A percentile compares a stretch with the other conserved stretches of the same genome.
Conservation (phyloP, 2,113 vertebrate genomes). For the Probosciger aterrimus region DNA sequence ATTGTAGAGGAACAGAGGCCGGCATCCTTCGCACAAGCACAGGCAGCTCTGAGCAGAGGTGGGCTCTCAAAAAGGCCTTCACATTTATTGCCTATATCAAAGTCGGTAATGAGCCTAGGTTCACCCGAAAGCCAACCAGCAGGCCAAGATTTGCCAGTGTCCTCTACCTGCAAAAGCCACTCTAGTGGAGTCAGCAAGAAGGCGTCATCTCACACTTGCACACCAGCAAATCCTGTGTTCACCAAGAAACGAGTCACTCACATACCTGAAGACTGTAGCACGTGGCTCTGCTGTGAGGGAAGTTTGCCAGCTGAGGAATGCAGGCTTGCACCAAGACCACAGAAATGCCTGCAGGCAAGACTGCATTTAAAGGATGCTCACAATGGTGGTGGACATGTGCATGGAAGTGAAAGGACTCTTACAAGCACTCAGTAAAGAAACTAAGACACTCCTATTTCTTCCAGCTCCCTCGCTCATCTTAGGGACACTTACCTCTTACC, state of each 20-base stretch:
- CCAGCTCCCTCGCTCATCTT: neutral
- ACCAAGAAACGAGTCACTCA: neutral
- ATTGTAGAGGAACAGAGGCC: neutral
- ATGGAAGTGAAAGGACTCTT: neutral
- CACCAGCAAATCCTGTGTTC: neutral
- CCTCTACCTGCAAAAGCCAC: neutral
- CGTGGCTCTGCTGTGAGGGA: fast-evolving
- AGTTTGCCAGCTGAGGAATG: neutral
- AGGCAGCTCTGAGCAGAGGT: neutral
- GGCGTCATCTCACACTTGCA: neutral
- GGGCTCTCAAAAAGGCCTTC: neutral
- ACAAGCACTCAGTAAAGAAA: neutral
- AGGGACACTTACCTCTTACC: no score
- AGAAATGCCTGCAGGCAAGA: neutral
- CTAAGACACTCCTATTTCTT: neutral
- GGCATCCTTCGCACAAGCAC: neutral
- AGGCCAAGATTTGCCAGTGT: neutral
- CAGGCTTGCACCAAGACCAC: neutral
- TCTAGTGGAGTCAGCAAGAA: fast-evolving
- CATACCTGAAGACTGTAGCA: fast-evolving
- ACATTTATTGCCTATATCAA: no score
- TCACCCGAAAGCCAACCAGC: neutral
- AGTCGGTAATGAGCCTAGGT: neutral
- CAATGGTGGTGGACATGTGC: fast-evolving
- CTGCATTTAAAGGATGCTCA: neutral